These are phyloP conservation scores for Endotricha flammealis DNA, from an alignment of 2,888 invertebrate species.

Conservation along the genomic window DNA sequence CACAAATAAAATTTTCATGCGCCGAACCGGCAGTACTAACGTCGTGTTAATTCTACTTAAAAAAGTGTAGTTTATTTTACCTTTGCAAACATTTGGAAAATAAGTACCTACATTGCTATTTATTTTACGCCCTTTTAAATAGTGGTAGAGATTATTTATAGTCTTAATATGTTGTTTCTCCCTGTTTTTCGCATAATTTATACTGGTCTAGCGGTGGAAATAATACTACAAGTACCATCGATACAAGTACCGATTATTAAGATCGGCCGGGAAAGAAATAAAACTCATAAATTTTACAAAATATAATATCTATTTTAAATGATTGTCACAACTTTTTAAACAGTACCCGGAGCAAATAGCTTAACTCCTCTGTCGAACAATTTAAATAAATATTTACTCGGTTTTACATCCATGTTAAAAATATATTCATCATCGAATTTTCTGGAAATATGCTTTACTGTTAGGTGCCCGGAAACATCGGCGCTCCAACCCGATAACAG, in stretches of 20 bases:
- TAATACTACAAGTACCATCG: no score
- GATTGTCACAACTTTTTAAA: conserved; percentile 25
- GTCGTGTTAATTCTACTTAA: conserved; percentile 1
- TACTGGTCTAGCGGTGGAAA: no score
- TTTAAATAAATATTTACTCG: conserved; percentile 80
- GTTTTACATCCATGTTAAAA: conserved; percentile 41
- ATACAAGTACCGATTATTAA: no score
- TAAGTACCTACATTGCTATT: no score
- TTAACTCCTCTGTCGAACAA: conserved; percentile 86
- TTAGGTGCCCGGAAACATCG: conserved; percentile 84
- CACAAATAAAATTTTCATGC: conserved; percentile 69
- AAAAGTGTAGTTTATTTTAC: no score
- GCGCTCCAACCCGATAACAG: conserved; percentile 85
- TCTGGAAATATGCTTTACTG: conserved; percentile 64
- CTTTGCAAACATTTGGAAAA: no score
- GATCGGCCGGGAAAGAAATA: no score
- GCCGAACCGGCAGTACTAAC: conserved; percentile 28
- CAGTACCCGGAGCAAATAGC: conserved; percentile 83
- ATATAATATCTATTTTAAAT: not conserved
- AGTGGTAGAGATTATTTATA: no score
- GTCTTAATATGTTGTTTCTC: no score
- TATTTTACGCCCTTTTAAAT: no score
- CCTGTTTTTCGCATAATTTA: no score
- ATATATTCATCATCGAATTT: conserved; percentile 51
- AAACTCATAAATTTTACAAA: conserved; percentile 8